Conservation (phyloP, 1,140 invertebrate species). For the Magallana gigas region DNA sequence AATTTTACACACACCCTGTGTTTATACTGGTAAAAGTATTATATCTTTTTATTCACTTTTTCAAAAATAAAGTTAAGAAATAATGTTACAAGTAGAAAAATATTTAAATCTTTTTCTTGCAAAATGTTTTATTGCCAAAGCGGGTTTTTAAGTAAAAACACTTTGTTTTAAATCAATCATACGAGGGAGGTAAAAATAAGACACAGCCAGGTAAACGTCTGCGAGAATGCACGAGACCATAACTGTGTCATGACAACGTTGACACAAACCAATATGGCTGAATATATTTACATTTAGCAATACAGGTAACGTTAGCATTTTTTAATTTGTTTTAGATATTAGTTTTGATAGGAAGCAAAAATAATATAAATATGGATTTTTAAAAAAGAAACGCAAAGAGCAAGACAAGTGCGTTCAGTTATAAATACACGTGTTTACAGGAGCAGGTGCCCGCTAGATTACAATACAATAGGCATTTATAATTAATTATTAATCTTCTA, state of each 20-base stretch:
- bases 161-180: neutral
- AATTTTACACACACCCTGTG: slow-evolving; percentile 3
- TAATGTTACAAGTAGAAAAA: too few relatives aligned
- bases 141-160: too few relatives aligned
- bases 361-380: neutral
- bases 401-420: too few relatives aligned
- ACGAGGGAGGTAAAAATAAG: slow-evolving; percentile 32
- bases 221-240: slow-evolving; percentile 50
- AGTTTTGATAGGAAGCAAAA: neutral
- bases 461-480: too few relatives aligned
- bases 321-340: neutral
- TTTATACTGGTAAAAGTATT: neutral
- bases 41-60: too few relatives aligned
- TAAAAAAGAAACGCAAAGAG: too few relatives aligned
- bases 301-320: neutral
- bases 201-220: slow-evolving; percentile 43
- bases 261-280: slow-evolving; percentile 52
- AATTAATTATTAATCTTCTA: too few relatives aligned
- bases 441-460: too few relatives aligned
- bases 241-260: slow-evolving; percentile 53
- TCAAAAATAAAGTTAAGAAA: too few relatives aligned
- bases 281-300: slow-evolving; percentile 29
- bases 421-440: too few relatives aligned
- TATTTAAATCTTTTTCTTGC: too few relatives aligned
- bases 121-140: too few relatives aligned